Percentiles rank a stretch among this genome's conserved stretches.
Evolutionary conservation across 2,113 vertebrate species (phyloP).

Genomic region (Chaetodon trifascialis): DNA sequence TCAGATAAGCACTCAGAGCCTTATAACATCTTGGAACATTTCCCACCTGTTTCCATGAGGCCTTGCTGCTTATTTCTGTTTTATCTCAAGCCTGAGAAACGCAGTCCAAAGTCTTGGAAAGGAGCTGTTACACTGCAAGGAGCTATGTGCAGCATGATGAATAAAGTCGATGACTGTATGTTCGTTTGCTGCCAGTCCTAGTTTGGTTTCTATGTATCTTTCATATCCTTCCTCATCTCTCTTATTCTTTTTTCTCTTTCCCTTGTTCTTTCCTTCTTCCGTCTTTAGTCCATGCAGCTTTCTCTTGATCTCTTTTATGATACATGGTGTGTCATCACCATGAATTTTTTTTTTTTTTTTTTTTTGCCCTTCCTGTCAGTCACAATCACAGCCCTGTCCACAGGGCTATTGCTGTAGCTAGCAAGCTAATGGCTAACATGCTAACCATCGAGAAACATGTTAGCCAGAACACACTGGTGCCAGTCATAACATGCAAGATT

Average conservation of each 20-base stretch:
- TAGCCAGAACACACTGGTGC: too few relatives aligned
- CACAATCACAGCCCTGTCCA: neutral
- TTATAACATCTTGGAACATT: neutral
- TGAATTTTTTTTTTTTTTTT: too few relatives aligned
- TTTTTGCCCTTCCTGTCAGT: neutral
- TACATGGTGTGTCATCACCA: neutral
- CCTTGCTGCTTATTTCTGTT: slow-evolving; percentile 5
- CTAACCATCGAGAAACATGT: too few relatives aligned
- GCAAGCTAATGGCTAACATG: too few relatives aligned
- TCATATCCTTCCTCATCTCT: neutral
- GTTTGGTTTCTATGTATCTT: neutral
- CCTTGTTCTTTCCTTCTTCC: too few relatives aligned
- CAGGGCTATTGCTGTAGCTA: too few relatives aligned
- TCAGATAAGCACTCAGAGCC: slow-evolving; percentile 25
- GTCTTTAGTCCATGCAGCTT: too few relatives aligned
- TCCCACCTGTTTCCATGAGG: neutral
- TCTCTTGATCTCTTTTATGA: neutral
- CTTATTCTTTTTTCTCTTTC: neutral
- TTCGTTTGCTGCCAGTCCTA: neutral
- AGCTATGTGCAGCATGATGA: neutral
- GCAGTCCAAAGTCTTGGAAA: neutral
- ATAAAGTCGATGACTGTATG: neutral
- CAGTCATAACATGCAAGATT: too few relatives aligned
- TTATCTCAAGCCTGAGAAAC: slow-evolving; percentile 21
- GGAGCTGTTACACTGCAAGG: neutral